Percentiles rank a stretch among this genome's conserved stretches.
These are phyloP conservation scores for Choloepus hoffmanni DNA, from an alignment of 2,113 vertebrate species.

Conservation along the genomic window DNA sequence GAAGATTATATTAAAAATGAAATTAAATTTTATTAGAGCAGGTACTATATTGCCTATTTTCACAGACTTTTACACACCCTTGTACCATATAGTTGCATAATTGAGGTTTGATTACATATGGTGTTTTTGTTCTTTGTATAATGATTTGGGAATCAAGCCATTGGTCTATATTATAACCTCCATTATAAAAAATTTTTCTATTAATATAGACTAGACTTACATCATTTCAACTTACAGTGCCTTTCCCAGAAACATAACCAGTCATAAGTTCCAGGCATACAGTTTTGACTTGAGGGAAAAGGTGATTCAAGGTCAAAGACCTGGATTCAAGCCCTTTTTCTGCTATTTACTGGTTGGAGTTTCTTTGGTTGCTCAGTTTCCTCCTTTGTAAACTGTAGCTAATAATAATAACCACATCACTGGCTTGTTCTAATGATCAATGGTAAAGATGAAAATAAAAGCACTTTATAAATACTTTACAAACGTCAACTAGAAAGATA, in stretches of 20 bases:
- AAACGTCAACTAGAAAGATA: not conserved
- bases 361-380: not conserved
- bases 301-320: not conserved
- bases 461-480: not conserved
- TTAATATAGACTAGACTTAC: constrained; percentile 63
- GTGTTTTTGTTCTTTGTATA: constrained; percentile 33
- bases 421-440: not conserved
- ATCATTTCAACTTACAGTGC: constrained; percentile 45
- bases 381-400: not conserved
- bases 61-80: not conserved
- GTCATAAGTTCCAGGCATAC: constrained; percentile 18
- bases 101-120: not conserved
- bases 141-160: constrained; percentile 45
- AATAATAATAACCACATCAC: not conserved
- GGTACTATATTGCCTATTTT: constrained; percentile 20
- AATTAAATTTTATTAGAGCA: constrained; percentile 49
- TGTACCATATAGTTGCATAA: not conserved
- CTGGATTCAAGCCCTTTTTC: not conserved
- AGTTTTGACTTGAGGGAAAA: not conserved
- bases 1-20: constrained; percentile 53
- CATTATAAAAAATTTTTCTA: constrained; percentile 1
- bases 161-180: not conserved
- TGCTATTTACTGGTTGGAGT: not conserved
- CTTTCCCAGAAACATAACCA: constrained; percentile 63
- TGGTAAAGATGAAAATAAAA: not conserved